Evolutionary conservation across 2,113 vertebrate genomes (phyloP).

Genomic region (Carlito syrichta): DNA sequence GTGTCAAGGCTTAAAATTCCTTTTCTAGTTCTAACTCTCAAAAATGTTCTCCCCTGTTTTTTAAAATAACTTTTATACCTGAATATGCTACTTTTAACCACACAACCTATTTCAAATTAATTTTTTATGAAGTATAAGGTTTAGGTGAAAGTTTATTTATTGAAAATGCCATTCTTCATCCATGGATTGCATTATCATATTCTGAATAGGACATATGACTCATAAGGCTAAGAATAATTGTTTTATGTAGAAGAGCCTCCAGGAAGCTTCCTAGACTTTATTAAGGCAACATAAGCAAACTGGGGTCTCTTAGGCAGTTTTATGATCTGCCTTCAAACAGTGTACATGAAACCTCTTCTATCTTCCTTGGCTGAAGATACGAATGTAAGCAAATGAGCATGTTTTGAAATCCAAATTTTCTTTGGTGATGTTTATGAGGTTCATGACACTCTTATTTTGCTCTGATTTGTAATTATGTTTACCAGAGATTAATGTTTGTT

Average conservation of each 20-base stretch:
- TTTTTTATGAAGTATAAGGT: background rate
- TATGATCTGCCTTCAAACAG: background rate
- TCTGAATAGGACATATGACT: background rate
- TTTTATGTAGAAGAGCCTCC: background rate
- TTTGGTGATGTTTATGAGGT: background rate
- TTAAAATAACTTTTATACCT: background rate
- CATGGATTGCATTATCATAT: background rate
- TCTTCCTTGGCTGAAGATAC: background rate
- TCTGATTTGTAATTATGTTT: background rate
- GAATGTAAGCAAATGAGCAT: background rate
- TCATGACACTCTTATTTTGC: background rate
- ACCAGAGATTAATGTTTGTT: background rate
- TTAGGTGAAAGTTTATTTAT: background rate
- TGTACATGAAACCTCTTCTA: background rate
- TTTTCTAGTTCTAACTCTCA: background rate
- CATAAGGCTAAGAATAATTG: background rate
- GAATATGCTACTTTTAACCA: background rate
- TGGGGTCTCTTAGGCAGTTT: background rate
- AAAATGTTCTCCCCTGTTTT: background rate
- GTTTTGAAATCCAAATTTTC: background rate
- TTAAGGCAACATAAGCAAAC: background rate
- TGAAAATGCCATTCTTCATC: background rate
- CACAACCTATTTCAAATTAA: background rate
- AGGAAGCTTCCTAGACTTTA: background rate
- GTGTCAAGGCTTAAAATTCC: background rate